Evolutionary conservation across 37 sponge, comb jelly and placozoan species (phyloP), one percentile per base, ranked within the genome.

Genomic region (Axinella damicornis): DNA sequence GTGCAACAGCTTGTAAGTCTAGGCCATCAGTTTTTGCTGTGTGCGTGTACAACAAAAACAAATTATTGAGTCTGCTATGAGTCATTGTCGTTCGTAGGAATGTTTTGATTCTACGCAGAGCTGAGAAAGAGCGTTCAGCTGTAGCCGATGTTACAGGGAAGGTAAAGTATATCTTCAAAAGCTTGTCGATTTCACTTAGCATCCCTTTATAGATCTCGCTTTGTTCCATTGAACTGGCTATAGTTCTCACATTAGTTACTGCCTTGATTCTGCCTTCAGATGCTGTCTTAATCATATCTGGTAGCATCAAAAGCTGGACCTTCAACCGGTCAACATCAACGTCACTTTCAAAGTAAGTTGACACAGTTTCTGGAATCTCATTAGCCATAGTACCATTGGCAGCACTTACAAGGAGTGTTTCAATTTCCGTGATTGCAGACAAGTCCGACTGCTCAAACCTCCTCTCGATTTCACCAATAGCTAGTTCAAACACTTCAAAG

Each of bases 381-480:
- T 34, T 33, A 21, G 16, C 35, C 13, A 24, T 64, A 24, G 11
- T 14, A 21, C 77, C 63, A 77, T 77, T 77, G 33, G 63, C 77
- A 59, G 41, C 59, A 35, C 53, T 73, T n/a, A 77, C 64, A 12
- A 60, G 38, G 31, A 77, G 41, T 32, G 15, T 65, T 71, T 72
- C 83, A 17, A 71, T 54, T 33, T 36, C 83, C 39, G 33, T 46
- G 40, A 82, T 52, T 2, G 37, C 22, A 20, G n/a, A 25, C 58
- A 86, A 27, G 69, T 86, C 87, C 19, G 59, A 21, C 32, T 86
- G 79, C 39, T 71, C 63, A 70, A 86, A 86, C 39, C 79, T 58
- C 53, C 57, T 70, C 35, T 86, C 71, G 12, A 86, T 69, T 61
- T 86, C 87, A 36, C 79, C 65, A 11, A 36, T 53, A 69, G 79